These are phyloP conservation scores for Stenurella melanura DNA, from an alignment of 2,888 invertebrate species.

Conservation along the genomic window DNA sequence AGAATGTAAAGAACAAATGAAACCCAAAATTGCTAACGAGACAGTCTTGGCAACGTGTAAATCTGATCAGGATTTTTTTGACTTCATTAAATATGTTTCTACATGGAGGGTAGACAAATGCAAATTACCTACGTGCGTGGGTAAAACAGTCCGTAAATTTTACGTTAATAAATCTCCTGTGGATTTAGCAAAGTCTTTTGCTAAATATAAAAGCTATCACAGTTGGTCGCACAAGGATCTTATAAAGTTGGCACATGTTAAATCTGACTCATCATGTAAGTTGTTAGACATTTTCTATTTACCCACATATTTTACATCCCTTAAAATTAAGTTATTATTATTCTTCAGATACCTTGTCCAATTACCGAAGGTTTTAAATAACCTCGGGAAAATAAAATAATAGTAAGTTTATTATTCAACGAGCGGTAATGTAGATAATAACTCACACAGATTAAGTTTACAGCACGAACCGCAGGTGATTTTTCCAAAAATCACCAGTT, in stretches of 20 bases:
- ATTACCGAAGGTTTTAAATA: no score
- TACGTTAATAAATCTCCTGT: slow-evolving; percentile 78
- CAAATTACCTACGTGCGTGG: slow-evolving; percentile 70
- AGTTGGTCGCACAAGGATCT: slow-evolving; percentile 85
- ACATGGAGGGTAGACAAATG: slow-evolving; percentile 41
- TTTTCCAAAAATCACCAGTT: no score
- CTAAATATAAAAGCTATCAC: slow-evolving; percentile 78
- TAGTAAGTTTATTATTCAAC: no score
- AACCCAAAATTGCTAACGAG: slow-evolving; percentile 50
- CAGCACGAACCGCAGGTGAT: no score
- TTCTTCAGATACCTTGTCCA: no score
- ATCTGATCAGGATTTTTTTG: slow-evolving; percentile 75
- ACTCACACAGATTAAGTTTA: no score
- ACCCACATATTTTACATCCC: slow-evolving; percentile 49
- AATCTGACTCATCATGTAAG: slow-evolving; percentile 74
- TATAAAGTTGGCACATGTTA: slow-evolving; percentile 79
- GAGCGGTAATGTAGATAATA: no score
- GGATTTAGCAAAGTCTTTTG: slow-evolving; percentile 79
- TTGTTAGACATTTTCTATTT: slow-evolving; percentile 49
- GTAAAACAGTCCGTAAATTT: slow-evolving; percentile 79
- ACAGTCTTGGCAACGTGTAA: slow-evolving; percentile 75
- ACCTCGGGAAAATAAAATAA: no score
- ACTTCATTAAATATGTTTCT: slow-evolving; percentile 66
- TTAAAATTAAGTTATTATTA: not conserved
- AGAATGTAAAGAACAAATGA: slow-evolving; percentile 41